Evolutionary conservation across 2,113 vertebrate species (phyloP).

Genomic region (Forbesichthys agassizii): DNA sequence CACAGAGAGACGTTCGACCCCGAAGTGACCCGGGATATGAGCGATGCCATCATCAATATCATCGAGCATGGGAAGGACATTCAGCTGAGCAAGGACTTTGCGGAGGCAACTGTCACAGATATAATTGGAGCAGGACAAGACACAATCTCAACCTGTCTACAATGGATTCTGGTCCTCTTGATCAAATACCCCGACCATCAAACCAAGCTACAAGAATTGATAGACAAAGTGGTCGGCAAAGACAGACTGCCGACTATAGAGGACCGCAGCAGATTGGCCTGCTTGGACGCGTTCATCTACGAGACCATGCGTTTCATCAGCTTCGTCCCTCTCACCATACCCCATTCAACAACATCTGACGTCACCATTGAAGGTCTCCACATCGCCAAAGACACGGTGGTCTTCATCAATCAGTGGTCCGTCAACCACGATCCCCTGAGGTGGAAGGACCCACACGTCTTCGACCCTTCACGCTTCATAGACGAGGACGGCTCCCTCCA

Average conservation of each 20-base stretch:
- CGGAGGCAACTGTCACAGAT: conserved; percentile 80
- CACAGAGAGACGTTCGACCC: conserved; percentile 79
- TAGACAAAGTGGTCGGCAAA: conserved; percentile 80
- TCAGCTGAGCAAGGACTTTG: conserved; percentile 74
- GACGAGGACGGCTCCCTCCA: conserved; percentile 69
- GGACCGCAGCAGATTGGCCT: conserved; percentile 74
- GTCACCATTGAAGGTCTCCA: conserved; percentile 81
- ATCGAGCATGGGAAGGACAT: conserved; percentile 70
- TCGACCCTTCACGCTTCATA: conserved; percentile 81
- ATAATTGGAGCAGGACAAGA: conserved; percentile 86
- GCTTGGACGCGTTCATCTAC: conserved; percentile 85
- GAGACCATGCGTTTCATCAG: conserved; percentile 86
- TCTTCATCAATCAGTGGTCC: conserved; percentile 90
- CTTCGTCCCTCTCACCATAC: conserved; percentile 88
- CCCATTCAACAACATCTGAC: conserved; percentile 83
- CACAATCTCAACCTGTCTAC: conserved; percentile 78
- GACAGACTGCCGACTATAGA: conserved; percentile 74
- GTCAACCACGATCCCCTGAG: conserved; percentile 83
- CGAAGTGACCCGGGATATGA: conserved; percentile 74
- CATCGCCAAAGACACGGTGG: conserved; percentile 84
- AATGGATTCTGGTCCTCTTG: conserved; percentile 83
- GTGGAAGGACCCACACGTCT: conserved; percentile 82
- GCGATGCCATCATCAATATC: conserved; percentile 78
- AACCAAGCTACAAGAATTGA: conserved; percentile 74
- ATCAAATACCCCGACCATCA: conserved; percentile 79